Base-by-base conservation (phyloP, 2,113 vertebrate species). In the Poeciliopsis prolifica region DNA sequence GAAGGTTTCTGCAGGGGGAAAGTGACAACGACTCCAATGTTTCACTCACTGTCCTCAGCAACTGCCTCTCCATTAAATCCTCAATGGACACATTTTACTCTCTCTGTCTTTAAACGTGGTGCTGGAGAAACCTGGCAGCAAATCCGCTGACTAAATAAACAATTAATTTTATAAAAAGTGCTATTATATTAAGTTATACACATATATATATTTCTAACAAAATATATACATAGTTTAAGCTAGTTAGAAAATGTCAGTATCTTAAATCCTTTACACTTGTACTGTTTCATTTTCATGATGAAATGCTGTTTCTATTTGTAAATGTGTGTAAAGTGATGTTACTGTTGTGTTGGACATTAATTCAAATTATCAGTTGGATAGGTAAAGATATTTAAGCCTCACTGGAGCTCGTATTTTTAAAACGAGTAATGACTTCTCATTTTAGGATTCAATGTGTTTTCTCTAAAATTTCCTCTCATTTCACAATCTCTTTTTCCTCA, bases 1-100 rank as follows among this genome's bases (percentile, higher is more conserved):
- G 44, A 48, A 48, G 44, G 17, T 17, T 48, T 17, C 17, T 48
- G 40, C 3, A 1, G 44, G 44, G 44, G 3, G 15, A 17, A 44
- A 44, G 42, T 44, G 13, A 44, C 3, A 5, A 48, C 14, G 15
- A 48, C 15, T 1, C 19, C 44, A 15, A 37, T 24, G 5, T 54
- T 93, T 93, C 84, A 94, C 92, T 92, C 90, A 79, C 80, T 72
- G 81, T 91, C 86, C 82, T 91, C 79, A 81, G 89, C 75, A 85
- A 92, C 89, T 91, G 88, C 86, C 90, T 90, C 68, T 61, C 66
- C 82, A 71, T 79, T 82, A 90, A 94, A 90, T 83, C 86, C 87
- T 65, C 65, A 84, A 80, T 91, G 91, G 86, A 78, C 85, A 89
- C 69, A 76, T 35, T 48, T 44, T n/a, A 17, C 22, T 48, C 37